A percentile compares a stretch with the other conserved stretches of the same genome.
phyloP scores from a whole-genome alignment of 1,140 invertebrate species.

The Carcinoscorpius rotundicauda region DNA sequence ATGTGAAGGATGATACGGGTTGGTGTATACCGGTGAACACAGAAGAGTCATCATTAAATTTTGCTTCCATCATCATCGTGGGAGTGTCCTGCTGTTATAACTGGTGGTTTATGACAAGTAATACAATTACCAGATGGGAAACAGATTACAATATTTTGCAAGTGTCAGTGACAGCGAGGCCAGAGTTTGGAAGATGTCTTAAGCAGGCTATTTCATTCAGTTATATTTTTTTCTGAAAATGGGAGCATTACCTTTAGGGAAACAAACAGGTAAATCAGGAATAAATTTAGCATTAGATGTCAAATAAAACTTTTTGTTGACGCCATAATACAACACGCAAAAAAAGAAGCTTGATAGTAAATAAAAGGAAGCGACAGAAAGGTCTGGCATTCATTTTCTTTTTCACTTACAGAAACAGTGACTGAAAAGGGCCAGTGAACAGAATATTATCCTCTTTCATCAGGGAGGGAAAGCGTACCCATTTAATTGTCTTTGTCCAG shows the following conservation, averaged over 20 bases:
- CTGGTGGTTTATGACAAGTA: constrained; percentile 5
- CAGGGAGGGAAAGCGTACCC: constrained; percentile 3
- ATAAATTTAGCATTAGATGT: constrained; percentile 3
- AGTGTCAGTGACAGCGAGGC: constrained; percentile 1
- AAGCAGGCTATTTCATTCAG: constrained; percentile 4
- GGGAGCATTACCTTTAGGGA: constrained; percentile 5
- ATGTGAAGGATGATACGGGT: background rate
- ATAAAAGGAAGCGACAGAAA: constrained; percentile 1
- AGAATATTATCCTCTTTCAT: constrained; percentile 9
- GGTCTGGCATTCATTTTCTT: constrained; percentile 4
- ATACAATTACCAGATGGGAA: constrained; percentile 3
- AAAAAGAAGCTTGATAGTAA: constrained; percentile 3
- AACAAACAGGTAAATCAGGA: constrained; percentile 7
- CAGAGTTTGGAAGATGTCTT: constrained; percentile 3
- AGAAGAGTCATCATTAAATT: constrained; percentile 3
- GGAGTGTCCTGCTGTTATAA: background rate
- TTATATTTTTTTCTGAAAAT: background rate
- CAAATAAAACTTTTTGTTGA: constrained; percentile 4
- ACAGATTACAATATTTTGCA: constrained; percentile 2
- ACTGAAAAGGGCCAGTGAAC: constrained; percentile 10
- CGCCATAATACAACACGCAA: background rate
- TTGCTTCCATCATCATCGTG: constrained; percentile 2
- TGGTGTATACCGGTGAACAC: constrained; percentile 7
- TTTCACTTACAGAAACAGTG: constrained; percentile 9
- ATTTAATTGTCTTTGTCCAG: constrained; percentile 4